phyloP scores from a whole-genome alignment of 2,113 vertebrate genomes.

The Gadus macrocephalus region DNA sequence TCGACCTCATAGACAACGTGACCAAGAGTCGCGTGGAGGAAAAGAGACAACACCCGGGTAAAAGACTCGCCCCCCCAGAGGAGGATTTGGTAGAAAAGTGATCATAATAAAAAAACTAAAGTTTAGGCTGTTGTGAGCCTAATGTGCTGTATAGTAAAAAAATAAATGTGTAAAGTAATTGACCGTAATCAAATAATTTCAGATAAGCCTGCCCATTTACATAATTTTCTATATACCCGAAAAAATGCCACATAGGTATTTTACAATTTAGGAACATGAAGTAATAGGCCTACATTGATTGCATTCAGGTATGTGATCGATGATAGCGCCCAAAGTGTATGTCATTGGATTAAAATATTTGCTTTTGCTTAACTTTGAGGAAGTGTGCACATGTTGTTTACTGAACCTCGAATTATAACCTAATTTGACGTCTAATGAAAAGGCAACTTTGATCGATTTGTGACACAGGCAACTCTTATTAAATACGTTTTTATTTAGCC shows the following conservation, averaged over 20 bases:
- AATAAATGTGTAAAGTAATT: constrained; percentile 43
- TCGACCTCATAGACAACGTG: constrained; percentile 75
- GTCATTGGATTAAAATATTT: too few species aligned
- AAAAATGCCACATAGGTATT: neutral
- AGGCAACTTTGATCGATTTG: constrained; percentile 11
- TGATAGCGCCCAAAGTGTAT: too few species aligned
- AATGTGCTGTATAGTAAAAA: constrained; percentile 44
- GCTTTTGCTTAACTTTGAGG: too few species aligned
- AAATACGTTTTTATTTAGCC: neutral
- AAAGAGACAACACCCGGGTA: constrained; percentile 86
- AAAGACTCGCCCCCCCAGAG: constrained; percentile 66
- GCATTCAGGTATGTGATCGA: too few species aligned
- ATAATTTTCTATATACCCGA: neutral
- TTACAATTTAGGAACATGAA: too few species aligned
- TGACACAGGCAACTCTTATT: constrained; percentile 16
- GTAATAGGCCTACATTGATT: too few species aligned
- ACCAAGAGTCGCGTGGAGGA: constrained; percentile 69
- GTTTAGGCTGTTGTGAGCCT: constrained; percentile 6
- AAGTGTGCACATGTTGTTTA: too few species aligned
- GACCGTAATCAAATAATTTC: constrained; percentile 32
- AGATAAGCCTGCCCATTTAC: neutral
- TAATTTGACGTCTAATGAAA: too few species aligned
- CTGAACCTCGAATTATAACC: too few species aligned
- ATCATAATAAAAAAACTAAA: neutral
- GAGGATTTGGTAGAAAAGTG: constrained; percentile 68